These are phyloP conservation scores for Tinea trinotella DNA, from an alignment of 2,888 invertebrate genomes.

Conservation along the genomic window DNA sequence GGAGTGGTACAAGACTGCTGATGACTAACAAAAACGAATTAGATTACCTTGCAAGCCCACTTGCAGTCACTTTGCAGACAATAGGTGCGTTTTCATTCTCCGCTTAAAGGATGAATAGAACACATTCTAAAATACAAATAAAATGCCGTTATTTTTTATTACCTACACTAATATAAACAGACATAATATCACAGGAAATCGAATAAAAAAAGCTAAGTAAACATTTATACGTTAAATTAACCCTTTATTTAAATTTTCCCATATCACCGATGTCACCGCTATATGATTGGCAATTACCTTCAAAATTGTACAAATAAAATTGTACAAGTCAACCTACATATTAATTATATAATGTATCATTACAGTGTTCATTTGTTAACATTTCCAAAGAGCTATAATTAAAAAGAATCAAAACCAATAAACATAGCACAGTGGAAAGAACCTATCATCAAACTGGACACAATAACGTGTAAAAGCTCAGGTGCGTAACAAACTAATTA, in stretches of 20 bases:
- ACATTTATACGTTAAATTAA: not conserved
- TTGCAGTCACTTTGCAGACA: too few species aligned
- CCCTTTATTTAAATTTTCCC: conserved; percentile 1
- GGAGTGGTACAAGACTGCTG: too few species aligned
- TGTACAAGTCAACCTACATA: not conserved
- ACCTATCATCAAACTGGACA: conserved; percentile 32
- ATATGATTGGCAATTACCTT: not conserved
- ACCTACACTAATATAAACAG: too few species aligned
- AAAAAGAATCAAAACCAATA: conserved; percentile 32
- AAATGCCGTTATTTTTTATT: too few species aligned
- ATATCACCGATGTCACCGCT: not conserved
- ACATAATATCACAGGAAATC: not conserved
- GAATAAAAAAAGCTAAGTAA: not conserved
- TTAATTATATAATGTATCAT: not conserved
- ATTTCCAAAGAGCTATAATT: conserved; percentile 36
- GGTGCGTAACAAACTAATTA: conserved; percentile 71
- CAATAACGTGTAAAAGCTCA: conserved; percentile 49
- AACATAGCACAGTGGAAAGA: conserved; percentile 22
- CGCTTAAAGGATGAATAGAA: too few species aligned
- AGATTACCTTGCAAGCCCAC: too few species aligned
- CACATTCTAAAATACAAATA: too few species aligned
- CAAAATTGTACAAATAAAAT: not conserved
- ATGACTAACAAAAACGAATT: too few species aligned
- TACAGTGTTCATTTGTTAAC: not conserved
- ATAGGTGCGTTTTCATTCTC: too few species aligned